phyloP scores from a whole-genome alignment of 2,888 invertebrate species.

The Hyppa rectilinea region DNA sequence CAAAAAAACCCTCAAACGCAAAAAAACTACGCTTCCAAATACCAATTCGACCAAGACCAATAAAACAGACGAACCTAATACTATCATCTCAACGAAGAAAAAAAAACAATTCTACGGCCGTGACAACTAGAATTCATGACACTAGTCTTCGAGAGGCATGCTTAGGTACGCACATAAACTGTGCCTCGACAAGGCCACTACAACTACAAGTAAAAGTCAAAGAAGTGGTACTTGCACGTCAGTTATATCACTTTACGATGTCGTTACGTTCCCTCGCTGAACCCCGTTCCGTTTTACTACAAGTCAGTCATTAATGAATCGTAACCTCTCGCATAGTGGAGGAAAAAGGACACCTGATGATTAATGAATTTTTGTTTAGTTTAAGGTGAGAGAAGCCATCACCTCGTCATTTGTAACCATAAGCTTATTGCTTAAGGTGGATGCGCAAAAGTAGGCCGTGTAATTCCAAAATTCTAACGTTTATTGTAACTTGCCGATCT shows the following conservation, averaged over 20 bases:
- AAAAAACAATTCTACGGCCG: constrained; percentile 31
- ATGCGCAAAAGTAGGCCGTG: too few relatives aligned
- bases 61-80: constrained; percentile 41
- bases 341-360: constrained; percentile 48
- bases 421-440: too few relatives aligned
- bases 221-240: constrained; percentile 77
- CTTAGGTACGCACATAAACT: constrained; percentile 50
- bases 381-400: constrained; percentile 11
- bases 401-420: too few relatives aligned
- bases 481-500: too few relatives aligned
- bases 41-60: constrained; percentile 27
- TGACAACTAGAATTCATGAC: constrained; percentile 58
- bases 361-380: constrained; percentile 41
- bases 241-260: constrained; percentile 82
- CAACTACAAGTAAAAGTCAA: constrained; percentile 81
- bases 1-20: too few relatives aligned
- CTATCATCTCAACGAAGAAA: constrained; percentile 15
- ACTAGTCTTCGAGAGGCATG: constrained; percentile 35
- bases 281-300: constrained; percentile 74
- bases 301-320: constrained; percentile 71
- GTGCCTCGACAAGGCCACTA: constrained; percentile 70
- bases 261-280: constrained; percentile 76
- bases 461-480: too few relatives aligned
- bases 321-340: constrained; percentile 39
- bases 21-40: constrained; percentile 27